Evolutionary conservation across 2,888 invertebrate species (phyloP).

Genomic region (Gibbula magus): DNA sequence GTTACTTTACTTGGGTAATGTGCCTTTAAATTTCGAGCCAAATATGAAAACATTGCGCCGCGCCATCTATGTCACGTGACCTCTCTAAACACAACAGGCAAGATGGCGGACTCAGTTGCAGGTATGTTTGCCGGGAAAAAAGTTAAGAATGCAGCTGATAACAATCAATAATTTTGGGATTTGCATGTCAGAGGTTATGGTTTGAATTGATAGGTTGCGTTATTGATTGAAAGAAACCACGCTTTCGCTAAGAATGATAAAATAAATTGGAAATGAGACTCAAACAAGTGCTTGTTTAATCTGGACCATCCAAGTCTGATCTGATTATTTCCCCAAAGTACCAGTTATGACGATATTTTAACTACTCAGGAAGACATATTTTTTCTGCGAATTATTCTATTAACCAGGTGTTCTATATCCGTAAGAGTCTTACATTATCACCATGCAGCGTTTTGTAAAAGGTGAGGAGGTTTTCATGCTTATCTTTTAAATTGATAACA

Average conservation of each 20-base stretch:
- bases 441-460: too few relatives aligned
- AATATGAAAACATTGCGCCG: not conserved
- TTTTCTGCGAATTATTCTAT: too few relatives aligned
- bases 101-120: constrained; percentile 47
- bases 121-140: constrained; percentile 30
- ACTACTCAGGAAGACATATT: not conserved
- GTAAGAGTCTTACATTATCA: too few relatives aligned
- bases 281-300: not conserved
- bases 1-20: not conserved
- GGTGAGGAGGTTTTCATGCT: too few relatives aligned
- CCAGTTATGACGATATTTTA: too few relatives aligned
- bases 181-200: not conserved
- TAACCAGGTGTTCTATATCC: too few relatives aligned
- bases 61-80: constrained; percentile 44
- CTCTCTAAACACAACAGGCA: constrained; percentile 40
- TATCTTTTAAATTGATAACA: too few relatives aligned
- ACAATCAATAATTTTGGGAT: not conserved
- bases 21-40: not conserved
- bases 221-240: not conserved
- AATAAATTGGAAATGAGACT: not conserved
- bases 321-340: too few relatives aligned
- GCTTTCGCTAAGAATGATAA: not conserved
- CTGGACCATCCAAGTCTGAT: not conserved
- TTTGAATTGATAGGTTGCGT: not conserved
- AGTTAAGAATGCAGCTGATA: constrained; percentile 5